Percentiles rank a stretch among this genome's conserved stretches.
Conservation (phyloP, 2,888 invertebrate species). For the Chaitophorus viminalis region DNA sequence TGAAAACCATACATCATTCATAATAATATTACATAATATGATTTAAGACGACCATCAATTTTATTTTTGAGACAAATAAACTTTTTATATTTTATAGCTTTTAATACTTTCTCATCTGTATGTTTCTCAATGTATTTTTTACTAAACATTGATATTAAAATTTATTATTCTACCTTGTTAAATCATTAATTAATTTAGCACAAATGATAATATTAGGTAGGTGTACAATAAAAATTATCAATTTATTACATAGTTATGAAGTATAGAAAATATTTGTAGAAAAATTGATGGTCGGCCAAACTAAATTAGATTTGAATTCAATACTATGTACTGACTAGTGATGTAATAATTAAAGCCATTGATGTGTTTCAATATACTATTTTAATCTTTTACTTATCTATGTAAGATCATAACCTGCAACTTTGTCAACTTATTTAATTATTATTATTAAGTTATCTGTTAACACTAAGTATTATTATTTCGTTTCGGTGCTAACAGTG, state of each 20-base stretch:
- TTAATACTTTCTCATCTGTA: neutral
- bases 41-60: constrained; percentile 6
- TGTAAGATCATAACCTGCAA: neutral
- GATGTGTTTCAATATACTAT: constrained; percentile 50
- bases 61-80: constrained; percentile 7
- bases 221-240: neutral
- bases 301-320: constrained; percentile 16
- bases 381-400: constrained; percentile 36
- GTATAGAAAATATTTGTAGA: neutral
- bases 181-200: neutral
- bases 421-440: constrained; percentile 18
- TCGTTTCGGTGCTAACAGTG: constrained; percentile 53
- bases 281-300: constrained; percentile 30
- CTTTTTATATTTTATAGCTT: neutral
- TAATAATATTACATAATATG: neutral
- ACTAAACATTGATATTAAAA: neutral
- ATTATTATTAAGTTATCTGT: neutral
- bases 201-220: neutral
- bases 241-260: neutral
- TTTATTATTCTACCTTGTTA: neutral
- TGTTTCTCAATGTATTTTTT: neutral
- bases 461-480: constrained; percentile 27
- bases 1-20: constrained; percentile 13
- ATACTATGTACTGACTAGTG: constrained; percentile 54
- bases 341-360: constrained; percentile 48